Percentiles rank a stretch among this genome's conserved stretches.
Evolutionary conservation across 1,140 invertebrate species (phyloP).

Genomic region (Drosophila pandora): DNA sequence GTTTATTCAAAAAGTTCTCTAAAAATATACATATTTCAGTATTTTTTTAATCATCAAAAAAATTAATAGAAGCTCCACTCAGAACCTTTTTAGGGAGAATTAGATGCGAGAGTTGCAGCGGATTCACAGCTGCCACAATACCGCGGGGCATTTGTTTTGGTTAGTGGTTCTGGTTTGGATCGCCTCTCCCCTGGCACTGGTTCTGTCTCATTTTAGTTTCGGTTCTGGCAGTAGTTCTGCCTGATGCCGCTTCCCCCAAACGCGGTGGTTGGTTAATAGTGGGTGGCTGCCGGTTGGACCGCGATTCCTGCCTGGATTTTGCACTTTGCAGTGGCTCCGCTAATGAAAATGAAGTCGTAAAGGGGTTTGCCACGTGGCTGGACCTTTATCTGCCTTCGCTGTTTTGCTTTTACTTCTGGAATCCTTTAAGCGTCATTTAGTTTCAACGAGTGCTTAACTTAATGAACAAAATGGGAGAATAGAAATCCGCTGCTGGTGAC

Average conservation of each 20-base stretch:
- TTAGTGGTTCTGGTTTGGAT: constrained; percentile 27
- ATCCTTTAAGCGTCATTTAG: constrained; percentile 57
- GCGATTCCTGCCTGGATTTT: constrained; percentile 23
- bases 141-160: constrained; percentile 45
- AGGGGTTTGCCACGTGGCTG: constrained; percentile 51
- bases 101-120: constrained; percentile 15
- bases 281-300: constrained; percentile 14
- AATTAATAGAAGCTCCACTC: background rate
- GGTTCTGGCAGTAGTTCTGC: constrained; percentile 14
- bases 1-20: background rate
- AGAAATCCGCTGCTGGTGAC: constrained; percentile 17
- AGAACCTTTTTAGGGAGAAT: constrained; percentile 2
- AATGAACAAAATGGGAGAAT: constrained; percentile 45
- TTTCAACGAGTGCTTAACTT: constrained; percentile 49
- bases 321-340: constrained; percentile 32
- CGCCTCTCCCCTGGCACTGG: background rate
- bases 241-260: background rate
- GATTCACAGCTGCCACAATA: constrained; percentile 26
- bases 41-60: background rate
- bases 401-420: constrained; percentile 9
- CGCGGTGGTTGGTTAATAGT: background rate
- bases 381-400: background rate
- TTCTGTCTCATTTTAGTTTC: constrained; percentile 20
- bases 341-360: constrained; percentile 57
- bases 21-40: background rate